phyloP scores from a whole-genome alignment of 1,140 invertebrate genomes.

The Drosophila nannoptera region DNA sequence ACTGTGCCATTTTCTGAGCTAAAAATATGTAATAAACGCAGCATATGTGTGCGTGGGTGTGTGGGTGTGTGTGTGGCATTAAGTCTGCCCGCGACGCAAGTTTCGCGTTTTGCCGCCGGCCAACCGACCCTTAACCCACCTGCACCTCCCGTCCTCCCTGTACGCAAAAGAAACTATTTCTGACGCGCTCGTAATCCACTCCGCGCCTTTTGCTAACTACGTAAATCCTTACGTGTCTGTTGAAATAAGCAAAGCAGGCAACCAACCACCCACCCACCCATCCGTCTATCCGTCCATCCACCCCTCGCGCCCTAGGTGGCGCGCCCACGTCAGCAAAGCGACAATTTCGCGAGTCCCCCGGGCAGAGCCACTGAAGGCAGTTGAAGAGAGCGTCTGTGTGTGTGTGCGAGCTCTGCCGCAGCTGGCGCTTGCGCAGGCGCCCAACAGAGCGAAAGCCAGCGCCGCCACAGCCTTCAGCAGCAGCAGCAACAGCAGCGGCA shows the following conservation, averaged over 20 bases:
- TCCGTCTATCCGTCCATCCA: constrained; percentile 3
- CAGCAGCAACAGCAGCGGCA: constrained; percentile 35
- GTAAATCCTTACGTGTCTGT: constrained; percentile 71
- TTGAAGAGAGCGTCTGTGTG: neutral
- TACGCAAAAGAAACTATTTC: constrained; percentile 65
- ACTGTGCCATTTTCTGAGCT: constrained; percentile 55
- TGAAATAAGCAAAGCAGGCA: constrained; percentile 46
- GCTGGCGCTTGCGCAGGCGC: constrained; percentile 57
- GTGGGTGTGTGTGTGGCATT: constrained; percentile 50
- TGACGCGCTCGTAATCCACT: constrained; percentile 47
- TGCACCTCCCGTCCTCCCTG: constrained; percentile 7
- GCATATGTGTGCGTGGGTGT: neutral
- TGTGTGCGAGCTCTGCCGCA: neutral
- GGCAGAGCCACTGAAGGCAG: constrained; percentile 52
- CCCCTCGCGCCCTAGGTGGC: constrained; percentile 35
- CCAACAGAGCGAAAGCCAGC: constrained; percentile 27
- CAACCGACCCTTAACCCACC: constrained; percentile 24
- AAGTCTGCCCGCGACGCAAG: constrained; percentile 67
- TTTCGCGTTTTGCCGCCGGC: constrained; percentile 46
- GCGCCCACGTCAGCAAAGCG: constrained; percentile 70
- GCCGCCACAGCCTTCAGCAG: constrained; percentile 25
- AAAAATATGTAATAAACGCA: constrained; percentile 54
- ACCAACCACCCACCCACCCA: neutral
- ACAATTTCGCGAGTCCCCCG: constrained; percentile 69
- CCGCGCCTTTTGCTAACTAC: constrained; percentile 39